Base-by-base conservation (phyloP, 1,140 invertebrate species). In the Bilobella aurantiaca region DNA sequence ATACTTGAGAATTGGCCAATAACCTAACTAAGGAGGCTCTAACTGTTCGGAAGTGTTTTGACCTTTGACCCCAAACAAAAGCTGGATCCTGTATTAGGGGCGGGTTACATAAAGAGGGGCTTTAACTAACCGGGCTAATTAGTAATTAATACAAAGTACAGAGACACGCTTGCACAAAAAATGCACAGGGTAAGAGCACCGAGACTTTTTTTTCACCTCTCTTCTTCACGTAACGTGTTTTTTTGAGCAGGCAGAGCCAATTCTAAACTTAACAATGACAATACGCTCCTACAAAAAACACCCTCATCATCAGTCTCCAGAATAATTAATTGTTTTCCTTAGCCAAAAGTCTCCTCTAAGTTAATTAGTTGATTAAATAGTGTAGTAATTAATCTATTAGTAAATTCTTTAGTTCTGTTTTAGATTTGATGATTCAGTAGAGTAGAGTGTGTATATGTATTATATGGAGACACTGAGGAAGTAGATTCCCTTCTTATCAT, bases 181-280 rank as follows among this genome's bases (percentile, higher is more conserved):
- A 23, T 16, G 49, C 12, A 53, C 49, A 53, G 49, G 49, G 49
- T 53, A 16, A 53, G 12, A 53, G 49, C 49, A 53, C 49, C 49
- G 49, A 53, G 49, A 53, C 49, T 53, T 53, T 14, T 23, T 53
- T 23, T 14, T 14, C 49, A 12, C 12, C 49, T 53, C 23, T 53
- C 21, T 23, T 23, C 21, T 23, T 16, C 49, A n/a, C n/a, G n/a
- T n/a, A n/a, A n/a, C n/a, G n/a, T n/a, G n/a, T n/a, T n/a, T 42
- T 42, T 42, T 53, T 53, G 49, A 53, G 49, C 49, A 42, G 37
- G 37, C 37, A 53, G 49, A 53, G 49, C 49, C 49, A 53, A 53
- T 53, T 12, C 8, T 8, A 53, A 12, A 53, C 12, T 53, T 53
- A 53, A 5, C 12, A 12, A 18, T 16, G 25, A 23, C 8, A 42